Base-by-base conservation (phyloP, 2,888 invertebrate species). In the Ariolimax columbianus region DNA sequence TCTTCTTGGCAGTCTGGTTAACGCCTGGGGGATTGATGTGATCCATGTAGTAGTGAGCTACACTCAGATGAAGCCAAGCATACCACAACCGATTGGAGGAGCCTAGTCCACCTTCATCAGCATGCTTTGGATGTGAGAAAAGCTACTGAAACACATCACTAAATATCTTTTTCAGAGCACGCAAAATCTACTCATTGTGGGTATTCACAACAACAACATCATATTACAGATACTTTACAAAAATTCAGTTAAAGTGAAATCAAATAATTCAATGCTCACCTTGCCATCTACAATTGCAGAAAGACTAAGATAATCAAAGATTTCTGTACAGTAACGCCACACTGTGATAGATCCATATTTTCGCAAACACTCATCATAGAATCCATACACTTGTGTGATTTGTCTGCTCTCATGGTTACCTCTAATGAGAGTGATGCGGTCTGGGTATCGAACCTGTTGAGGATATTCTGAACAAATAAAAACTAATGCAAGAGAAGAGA, bases 291-390 rank as follows among this genome's bases (percentile, higher is more conserved):
- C 99, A 89, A 99, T 98, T 14, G 99, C 99, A 2, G 98, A 98
- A 81, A 99, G 95, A 79, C 98, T 98, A 86, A 99, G 95, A 94
- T 99, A 99, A 95, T 99, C 99, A 94, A 99, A 99, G 91, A 99
- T 98, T 95, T 99, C 99, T 88, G 99, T 99, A 95, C 99, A 99
- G 94, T 99, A 99, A 93, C 99, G 96, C 99, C 99, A 99, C 6
- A 99, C 99, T 87, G 98, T 98, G 86, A 98, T 97, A 85, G 98
- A 98, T 75, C 99, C 99, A 95, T 99, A 99, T 95, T 99, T 99
- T 89, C 99, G 96, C 90, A 99, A 95, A 94, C 99, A 99, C 95
- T 99, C 99, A 94, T 99, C 99, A 94, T 99, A 99, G 95, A 99
- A 99, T 14, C 99, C 99, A 94, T 99, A 99, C 11, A 99, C 99